Percentiles rank a stretch among this genome's conserved stretches.
phyloP scores from a whole-genome alignment of 2,113 vertebrate genomes.

The Microtus richardsoni region DNA sequence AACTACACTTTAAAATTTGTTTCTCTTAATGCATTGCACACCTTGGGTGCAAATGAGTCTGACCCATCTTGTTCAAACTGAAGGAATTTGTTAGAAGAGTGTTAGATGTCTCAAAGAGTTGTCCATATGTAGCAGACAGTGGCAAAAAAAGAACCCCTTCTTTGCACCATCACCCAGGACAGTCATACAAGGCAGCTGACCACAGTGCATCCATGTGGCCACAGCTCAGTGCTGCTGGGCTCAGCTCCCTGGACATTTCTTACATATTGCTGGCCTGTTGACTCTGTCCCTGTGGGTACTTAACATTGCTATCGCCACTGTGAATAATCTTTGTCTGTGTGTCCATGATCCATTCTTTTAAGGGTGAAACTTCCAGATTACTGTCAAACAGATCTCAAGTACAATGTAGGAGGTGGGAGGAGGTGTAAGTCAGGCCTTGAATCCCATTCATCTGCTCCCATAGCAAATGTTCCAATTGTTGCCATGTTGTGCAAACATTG shows the following conservation, averaged over 20 bases:
- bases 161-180: fast-evolving
- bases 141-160: not conserved
- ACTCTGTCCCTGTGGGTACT: not conserved
- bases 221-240: fast-evolving
- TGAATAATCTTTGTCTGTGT: not conserved
- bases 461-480: not conserved
- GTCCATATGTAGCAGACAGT: not conserved
- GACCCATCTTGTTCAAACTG: not conserved
- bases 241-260: not conserved
- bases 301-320: not conserved
- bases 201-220: fast-evolving
- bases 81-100: constrained; percentile 4
- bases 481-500: not conserved
- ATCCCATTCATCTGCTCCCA: not conserved
- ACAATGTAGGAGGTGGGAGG: not conserved
- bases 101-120: not conserved
- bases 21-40: not conserved
- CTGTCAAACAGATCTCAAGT: not conserved
- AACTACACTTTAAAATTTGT: not conserved
- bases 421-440: not conserved
- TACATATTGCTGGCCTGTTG: not conserved
- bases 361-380: not conserved
- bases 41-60: not conserved
- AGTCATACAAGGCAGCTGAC: fast-evolving
- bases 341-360: not conserved